phyloP scores from a whole-genome alignment of 2,113 vertebrate species.

The Equus przewalskii region DNA sequence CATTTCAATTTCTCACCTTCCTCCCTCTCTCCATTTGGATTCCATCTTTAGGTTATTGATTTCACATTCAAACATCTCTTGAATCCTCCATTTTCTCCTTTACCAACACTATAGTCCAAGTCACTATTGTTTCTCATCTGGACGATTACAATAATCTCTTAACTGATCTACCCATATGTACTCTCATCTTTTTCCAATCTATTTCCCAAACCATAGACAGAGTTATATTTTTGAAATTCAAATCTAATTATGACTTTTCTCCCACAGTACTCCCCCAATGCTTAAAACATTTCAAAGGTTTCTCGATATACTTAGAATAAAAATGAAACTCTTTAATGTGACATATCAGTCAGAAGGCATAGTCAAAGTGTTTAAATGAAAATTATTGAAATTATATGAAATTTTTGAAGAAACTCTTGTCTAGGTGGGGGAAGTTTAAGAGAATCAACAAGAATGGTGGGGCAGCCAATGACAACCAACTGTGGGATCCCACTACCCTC shows the following conservation, averaged over 20 bases:
- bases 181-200: not conserved
- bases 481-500: not conserved
- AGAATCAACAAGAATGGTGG: not conserved
- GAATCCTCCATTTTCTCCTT: not conserved
- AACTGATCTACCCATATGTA: not conserved
- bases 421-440: not conserved
- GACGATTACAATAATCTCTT: not conserved
- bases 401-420: not conserved
- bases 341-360: not conserved
- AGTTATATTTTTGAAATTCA: slow-evolving; percentile 63
- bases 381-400: not conserved
- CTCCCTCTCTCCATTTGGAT: not conserved
- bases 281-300: slow-evolving; percentile 55
- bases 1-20: not conserved
- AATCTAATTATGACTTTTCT: slow-evolving; percentile 31
- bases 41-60: not conserved
- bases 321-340: slow-evolving; percentile 45
- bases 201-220: not conserved
- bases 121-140: not conserved
- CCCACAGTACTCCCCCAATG: not conserved
- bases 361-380: not conserved
- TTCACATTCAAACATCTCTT: not conserved
- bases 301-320: slow-evolving; percentile 22
- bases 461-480: not conserved
- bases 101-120: not conserved